Base-by-base conservation (phyloP, 2,888 invertebrate species). In the Pyrgus malvae region DNA sequence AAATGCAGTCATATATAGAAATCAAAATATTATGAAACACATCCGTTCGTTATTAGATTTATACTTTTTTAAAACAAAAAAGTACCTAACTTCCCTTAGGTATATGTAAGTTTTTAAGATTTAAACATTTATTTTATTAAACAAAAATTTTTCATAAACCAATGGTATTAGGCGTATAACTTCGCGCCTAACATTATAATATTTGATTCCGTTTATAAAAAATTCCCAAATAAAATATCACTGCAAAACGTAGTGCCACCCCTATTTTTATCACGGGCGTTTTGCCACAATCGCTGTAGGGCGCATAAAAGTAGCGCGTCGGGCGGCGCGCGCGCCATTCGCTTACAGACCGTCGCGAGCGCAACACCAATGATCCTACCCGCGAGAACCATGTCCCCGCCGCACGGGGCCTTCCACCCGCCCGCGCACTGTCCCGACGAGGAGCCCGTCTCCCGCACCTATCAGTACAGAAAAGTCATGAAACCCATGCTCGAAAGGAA, bases 401-500 rank as follows among this genome's bases (percentile, higher is more conserved):
- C 83, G 73, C 88, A 85, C 78, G 90, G 90, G 81, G 86, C 85
- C 59, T 91, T 80, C 83, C 91, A 77, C 70, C 90, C 79, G 67
- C 91, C 78, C 66, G 77, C 56, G 73, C 85, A 81, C 65, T 80
- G 80, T 72, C 80, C 83, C 12, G 90, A 90, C 64, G 90, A 90
- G 59, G 90, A 90, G 64, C 94, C 94, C 54, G 95, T 96, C 80
- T 97, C 97, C 61, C 92, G 97, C 76, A 97, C 97, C 63, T 97
- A 97, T 81, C 97, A 97, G 77, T 97, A 97, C 90, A 92, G 97
- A 80, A 97, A 96, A 92, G 96, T 97, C 64, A 97, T 96, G 96
- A 97, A 97, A 81, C 97, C 97, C 42, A 94, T 97, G 94, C 87
- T 97, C 67, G 97, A 97, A 78, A 91, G 97, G 55, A 96, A 97